Evolutionary conservation across 2,113 vertebrate genomes (phyloP), one percentile per base, ranked within the genome.

Genomic region (Scomber colias): DNA sequence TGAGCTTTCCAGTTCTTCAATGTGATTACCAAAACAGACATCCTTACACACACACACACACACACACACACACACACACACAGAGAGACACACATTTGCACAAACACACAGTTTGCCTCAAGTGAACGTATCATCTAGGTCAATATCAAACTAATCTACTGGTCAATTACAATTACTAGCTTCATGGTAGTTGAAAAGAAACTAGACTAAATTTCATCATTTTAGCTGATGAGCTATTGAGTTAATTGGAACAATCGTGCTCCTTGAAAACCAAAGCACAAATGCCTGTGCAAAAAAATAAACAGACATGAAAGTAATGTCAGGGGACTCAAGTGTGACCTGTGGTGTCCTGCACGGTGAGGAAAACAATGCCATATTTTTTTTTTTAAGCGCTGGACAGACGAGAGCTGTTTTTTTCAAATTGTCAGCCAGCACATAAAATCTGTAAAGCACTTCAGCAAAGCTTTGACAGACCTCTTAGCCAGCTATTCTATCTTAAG

Each of bases 401-500:
- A 64, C 14, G 11, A 31, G 24, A 78, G 35, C 27, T 21, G 48
- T 57, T 31, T 71, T 27, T 30, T 64, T 49, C 45, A 24, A 21
- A 24, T 11, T 13, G 63, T 15, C 19, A 60, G 69, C 30, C 54
- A 72, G 35, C 75, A 68, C 54, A 79, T 69, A 31, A 67, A 74
- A 71, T 46, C 64, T 45, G 53, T 46, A 76, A 55, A 80, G 60
- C 49, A 45, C 67, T 45, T 51, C 31, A 63, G 15, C n/a, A 62
- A 77, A 68, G 71, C 59, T 83, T 83, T 75, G 24, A 60, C 77
- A 63, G 19, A 62, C 31, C 65, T 80, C 56, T 77, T 56, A 56
- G 40, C 30, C 19, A 69, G 59, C 15, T 11, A 55, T 65, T 59
- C 44, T 15, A 27, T 67, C 24, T 61, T n/a, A 3, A 71, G 45